Evolutionary conservation across 2,888 invertebrate species (phyloP).

Genomic region (Agrotis ipsilon): DNA sequence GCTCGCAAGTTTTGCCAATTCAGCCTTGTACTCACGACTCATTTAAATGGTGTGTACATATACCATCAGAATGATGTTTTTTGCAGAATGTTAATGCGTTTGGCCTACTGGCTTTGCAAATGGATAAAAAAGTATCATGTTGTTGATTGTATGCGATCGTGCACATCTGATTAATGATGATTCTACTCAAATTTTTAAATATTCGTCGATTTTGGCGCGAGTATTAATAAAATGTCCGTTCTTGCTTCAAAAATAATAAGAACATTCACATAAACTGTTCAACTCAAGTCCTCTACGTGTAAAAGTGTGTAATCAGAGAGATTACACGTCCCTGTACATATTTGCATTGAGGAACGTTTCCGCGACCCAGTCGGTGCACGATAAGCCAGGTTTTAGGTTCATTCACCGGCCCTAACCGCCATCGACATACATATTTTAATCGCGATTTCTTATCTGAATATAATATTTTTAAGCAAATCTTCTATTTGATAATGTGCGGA

Average conservation of each 20-base stretch:
- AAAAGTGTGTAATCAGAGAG: conserved; percentile 52
- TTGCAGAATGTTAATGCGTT: conserved; percentile 21
- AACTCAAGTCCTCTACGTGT: conserved; percentile 34
- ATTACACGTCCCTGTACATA: conserved; percentile 61
- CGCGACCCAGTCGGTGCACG: conserved; percentile 74
- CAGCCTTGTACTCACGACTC: conserved; percentile 33
- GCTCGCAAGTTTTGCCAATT: conserved; percentile 53
- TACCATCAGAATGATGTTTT: conserved; percentile 29
- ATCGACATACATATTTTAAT: conserved; percentile 58
- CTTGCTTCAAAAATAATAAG: background rate
- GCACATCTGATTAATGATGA: background rate
- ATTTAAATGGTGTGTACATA: conserved; percentile 35
- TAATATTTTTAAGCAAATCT: conserved; percentile 36
- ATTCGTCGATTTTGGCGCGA: background rate
- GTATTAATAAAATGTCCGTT: background rate
- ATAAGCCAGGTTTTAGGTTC: conserved; percentile 80
- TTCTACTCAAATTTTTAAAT: background rate
- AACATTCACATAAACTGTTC: conserved; percentile 20
- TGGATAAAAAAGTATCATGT: conserved; percentile 7
- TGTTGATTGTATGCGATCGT: conserved; percentile 13
- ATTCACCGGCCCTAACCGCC: conserved; percentile 73
- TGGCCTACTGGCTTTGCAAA: conserved; percentile 18
- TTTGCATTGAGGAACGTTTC: conserved; percentile 74
- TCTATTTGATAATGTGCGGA: conserved; percentile 28
- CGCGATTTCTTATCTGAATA: conserved; percentile 63